These are phyloP conservation scores for Elgaria multicarinata DNA, from an alignment of 2,113 vertebrate genomes.

Conservation along the genomic window DNA sequence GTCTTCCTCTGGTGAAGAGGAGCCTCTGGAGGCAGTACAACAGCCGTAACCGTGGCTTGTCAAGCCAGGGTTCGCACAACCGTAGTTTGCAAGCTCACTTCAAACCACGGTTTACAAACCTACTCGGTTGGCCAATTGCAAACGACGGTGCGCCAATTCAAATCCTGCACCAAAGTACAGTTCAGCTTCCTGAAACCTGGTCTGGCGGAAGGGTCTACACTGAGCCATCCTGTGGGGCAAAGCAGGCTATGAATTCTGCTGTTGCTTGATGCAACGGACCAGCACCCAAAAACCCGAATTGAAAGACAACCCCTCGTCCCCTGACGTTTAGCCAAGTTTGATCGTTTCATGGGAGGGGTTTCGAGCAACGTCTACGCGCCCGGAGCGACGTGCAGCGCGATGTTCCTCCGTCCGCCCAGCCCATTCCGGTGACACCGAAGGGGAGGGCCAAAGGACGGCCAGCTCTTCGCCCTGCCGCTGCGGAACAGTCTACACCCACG, in stretches of 20 bases:
- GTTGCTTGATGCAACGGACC: neutral
- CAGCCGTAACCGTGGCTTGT: neutral
- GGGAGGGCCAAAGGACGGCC: neutral
- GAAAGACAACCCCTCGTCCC: rapidly evolving
- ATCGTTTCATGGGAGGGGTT: neutral
- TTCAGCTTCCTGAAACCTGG: neutral
- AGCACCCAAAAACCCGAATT: neutral
- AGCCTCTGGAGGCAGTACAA: too few relatives aligned
- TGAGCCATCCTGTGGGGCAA: neutral
- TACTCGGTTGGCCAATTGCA: neutral
- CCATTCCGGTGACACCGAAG: neutral
- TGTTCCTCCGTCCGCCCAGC: too few relatives aligned
- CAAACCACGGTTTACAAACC: too few relatives aligned
- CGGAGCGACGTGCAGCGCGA: neutral
- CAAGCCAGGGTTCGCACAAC: neutral
- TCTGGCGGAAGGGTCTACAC: neutral
- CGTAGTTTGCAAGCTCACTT: neutral
- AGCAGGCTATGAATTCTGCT: neutral
- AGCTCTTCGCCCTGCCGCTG: slow-evolving; percentile 6
- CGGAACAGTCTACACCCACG: slow-evolving; percentile 38
- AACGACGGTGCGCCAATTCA: neutral
- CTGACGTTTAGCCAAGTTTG: rapidly evolving
- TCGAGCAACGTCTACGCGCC: neutral
- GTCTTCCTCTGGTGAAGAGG: neutral
- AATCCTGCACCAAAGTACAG: neutral